Conservation (phyloP, 2,113 vertebrate genomes). For the Turdus rufiventris region DNA sequence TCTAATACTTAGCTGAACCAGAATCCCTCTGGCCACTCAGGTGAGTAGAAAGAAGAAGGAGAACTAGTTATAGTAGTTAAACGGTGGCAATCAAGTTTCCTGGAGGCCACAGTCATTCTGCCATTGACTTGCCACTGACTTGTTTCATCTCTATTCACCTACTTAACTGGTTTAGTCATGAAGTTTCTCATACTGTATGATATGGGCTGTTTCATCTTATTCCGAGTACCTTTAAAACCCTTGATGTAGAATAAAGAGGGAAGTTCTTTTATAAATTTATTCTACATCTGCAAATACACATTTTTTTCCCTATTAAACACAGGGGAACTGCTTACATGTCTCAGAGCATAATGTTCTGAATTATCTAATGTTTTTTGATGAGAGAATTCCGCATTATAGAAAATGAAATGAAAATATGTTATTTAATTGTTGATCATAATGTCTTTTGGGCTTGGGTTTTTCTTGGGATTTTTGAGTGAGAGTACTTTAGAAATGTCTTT, state of each 20-base stretch:
- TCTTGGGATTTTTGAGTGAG: background rate
- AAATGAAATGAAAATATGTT: background rate
- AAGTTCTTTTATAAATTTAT: background rate
- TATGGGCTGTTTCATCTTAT: background rate
- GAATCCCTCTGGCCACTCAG: rapidly evolving
- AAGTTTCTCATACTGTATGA: background rate
- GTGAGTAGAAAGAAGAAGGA: background rate
- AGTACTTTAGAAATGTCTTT: background rate
- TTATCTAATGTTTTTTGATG: background rate
- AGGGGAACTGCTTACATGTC: background rate
- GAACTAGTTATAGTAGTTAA: background rate
- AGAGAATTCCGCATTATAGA: background rate
- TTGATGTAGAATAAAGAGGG: background rate
- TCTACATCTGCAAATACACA: background rate
- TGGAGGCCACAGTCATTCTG: background rate
- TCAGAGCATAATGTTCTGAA: background rate
- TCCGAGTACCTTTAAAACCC: background rate
- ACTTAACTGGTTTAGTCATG: background rate
- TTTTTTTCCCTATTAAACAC: background rate
- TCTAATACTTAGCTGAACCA: background rate
- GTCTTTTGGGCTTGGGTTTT: background rate
- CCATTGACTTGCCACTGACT: background rate
- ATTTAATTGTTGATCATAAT: background rate
- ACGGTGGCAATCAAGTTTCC: background rate
- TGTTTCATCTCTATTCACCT: background rate